Evolutionary conservation across 1,140 invertebrate species (phyloP).

Genomic region (Sarcophaga peregrina): DNA sequence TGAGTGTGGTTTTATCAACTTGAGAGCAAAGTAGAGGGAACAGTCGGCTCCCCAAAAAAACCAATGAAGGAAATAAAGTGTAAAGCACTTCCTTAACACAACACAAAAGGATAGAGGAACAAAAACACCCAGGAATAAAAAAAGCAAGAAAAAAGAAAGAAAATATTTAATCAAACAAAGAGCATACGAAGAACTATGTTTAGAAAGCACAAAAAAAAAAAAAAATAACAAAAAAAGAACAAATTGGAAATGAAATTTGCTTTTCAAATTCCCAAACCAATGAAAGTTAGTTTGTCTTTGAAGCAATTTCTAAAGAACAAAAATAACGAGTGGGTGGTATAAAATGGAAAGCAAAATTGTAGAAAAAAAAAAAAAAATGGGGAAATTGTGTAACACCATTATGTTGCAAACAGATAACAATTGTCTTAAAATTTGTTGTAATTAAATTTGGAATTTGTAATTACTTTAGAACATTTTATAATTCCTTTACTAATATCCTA

Average conservation of each 20-base stretch:
- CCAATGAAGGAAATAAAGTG: neutral
- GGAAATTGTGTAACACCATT: neutral
- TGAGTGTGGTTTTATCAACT: neutral
- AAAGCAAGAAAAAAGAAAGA: neutral
- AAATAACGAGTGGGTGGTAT: no score
- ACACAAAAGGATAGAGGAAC: neutral
- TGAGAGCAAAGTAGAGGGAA: neutral
- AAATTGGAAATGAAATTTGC: no score
- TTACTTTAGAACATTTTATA: constrained; percentile 4
- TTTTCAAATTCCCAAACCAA: no score
- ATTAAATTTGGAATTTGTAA: constrained; percentile 27
- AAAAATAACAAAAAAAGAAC: no score
- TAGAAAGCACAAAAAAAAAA: neutral
- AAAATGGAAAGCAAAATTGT: neutral
- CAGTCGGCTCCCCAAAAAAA: neutral
- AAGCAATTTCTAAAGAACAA: no score
- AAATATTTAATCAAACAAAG: neutral
- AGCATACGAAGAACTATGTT: neutral
- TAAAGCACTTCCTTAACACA: neutral
- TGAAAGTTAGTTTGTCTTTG: no score
- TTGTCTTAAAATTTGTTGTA: constrained; percentile 12
- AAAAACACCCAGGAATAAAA: neutral
- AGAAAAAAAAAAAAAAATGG: neutral
- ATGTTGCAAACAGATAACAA: constrained; percentile 19
- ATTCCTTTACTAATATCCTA: no score